Conservation (phyloP, 2,797 vertebrate genomes). For the Acanthurus leucopareius region DNA sequence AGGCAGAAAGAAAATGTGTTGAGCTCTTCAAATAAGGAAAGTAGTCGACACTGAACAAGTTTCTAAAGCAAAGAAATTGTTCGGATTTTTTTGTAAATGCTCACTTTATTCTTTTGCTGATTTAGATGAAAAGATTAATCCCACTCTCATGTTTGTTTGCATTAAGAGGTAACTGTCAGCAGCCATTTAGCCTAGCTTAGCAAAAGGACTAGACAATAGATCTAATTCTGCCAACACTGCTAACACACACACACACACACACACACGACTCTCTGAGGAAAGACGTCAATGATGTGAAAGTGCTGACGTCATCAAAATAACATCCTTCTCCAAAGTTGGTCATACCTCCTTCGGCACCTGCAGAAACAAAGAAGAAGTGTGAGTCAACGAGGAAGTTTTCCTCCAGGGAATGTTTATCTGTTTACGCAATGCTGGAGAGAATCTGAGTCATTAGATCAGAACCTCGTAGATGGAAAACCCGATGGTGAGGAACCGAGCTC, state of each 20-base stretch:
- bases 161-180: too few relatives aligned
- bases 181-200: background rate
- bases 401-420: background rate
- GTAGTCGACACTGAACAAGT: background rate
- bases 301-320: conserved; percentile 19
- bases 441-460: background rate
- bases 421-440: background rate
- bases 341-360: conserved; percentile 87
- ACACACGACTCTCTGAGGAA: conserved; percentile 12
- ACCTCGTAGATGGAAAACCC: conserved; percentile 99
- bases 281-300: conserved; percentile 6
- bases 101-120: background rate
- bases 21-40: background rate
- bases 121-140: background rate
- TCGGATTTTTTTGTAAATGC: background rate
- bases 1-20: background rate
- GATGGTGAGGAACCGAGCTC: conserved; percentile 92
- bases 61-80: background rate
- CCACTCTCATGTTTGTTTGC: background rate
- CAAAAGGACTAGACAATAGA: background rate
- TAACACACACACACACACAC: conserved; percentile 26
- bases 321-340: conserved; percentile 5
- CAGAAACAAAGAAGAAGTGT: conserved; percentile 44
- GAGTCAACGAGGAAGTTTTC: background rate
- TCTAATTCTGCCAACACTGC: background rate